Base-by-base conservation (phyloP, 1,140 invertebrate species). In the Adoxophyes honmai region DNA sequence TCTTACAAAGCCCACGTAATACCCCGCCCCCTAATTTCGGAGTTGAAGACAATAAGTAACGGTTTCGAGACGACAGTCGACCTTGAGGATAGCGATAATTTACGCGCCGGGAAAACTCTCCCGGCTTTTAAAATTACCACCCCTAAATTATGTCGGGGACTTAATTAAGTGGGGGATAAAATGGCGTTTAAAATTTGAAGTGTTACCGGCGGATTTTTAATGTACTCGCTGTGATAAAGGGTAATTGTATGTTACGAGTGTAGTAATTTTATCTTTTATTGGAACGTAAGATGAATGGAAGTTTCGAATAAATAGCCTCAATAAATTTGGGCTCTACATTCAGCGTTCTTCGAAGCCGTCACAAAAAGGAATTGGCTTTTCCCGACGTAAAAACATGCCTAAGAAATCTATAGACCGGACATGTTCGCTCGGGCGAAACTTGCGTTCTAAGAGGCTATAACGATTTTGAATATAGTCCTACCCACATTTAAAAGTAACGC, bases 41-140 rank as follows among this genome's bases (percentile, higher is more conserved):
- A 48, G 18, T 28, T 28, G 21, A 28, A 28, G 21, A 28, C 21
- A 28, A 14, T 8, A 18, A 44, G 39, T 18, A 28, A 28, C n/a
- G 21, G 42, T 21, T 28, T 18, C 16, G 21, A 28, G 21, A 28
- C 10, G 42, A 61, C 37, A 34, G 37, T 53, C 69, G 70, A 73
- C 75, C 79, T 82, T 80, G 79, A 74, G 62, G 58, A 73, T 68
- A 44, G 57, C 56, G 44, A 56, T 73, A 72, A 70, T 70, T 70
- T 38, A 35, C 16, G 21, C 66, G 65, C 21, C 48, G 55, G 52
- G 52, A 55, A 53, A 38, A 48, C 57, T 53, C 39, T 57, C 59
- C 64, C 68, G 56, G 42, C 68, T 73, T 68, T 70, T 71, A 67
- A 68, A 75, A 73, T 78, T 70, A 60, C 64, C 51, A 57, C 63